Conservation (phyloP, 2,888 invertebrate genomes). For the Taenaris catops region DNA sequence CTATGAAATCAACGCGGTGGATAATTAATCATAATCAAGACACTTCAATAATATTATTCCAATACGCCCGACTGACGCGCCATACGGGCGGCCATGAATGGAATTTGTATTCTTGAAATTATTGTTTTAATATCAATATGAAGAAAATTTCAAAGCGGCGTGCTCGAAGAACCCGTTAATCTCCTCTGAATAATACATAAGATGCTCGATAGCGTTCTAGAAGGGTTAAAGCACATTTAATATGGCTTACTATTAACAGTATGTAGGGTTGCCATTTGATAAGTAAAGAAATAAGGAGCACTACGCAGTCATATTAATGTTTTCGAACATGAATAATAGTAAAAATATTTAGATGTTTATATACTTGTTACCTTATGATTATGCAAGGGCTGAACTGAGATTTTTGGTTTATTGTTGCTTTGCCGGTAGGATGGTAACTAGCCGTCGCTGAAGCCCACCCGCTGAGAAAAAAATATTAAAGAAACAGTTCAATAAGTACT, state of each 20-base stretch:
- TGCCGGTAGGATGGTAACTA: too few relatives aligned
- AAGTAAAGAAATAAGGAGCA: too few relatives aligned
- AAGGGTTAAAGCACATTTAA: conserved; percentile 66
- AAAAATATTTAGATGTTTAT: too few relatives aligned
- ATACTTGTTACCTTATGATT: too few relatives aligned
- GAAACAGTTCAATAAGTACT: too few relatives aligned
- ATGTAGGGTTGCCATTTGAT: conserved; percentile 30
- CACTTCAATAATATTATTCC: conserved; percentile 43
- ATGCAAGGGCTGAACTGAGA: too few relatives aligned
- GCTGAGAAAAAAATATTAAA: too few relatives aligned
- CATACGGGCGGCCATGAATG: conserved; percentile 18
- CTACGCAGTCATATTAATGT: too few relatives aligned
- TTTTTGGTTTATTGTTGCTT: too few relatives aligned
- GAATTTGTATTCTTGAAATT: conserved; percentile 33
- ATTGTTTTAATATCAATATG: conserved; percentile 46
- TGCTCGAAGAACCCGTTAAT: conserved; percentile 56
- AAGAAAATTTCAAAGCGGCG: conserved; percentile 53
- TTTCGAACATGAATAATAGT: too few relatives aligned
- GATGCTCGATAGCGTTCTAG: conserved; percentile 69
- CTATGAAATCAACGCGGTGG: conserved; percentile 35
- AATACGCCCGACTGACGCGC: conserved; percentile 23
- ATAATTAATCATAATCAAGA: conserved; percentile 48
- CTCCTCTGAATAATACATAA: conserved; percentile 75
- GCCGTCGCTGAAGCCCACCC: too few relatives aligned
- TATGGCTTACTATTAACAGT: conserved; percentile 64